Base-by-base conservation (phyloP, 2,113 vertebrate genomes). In the Ceuthmochares aereus region DNA sequence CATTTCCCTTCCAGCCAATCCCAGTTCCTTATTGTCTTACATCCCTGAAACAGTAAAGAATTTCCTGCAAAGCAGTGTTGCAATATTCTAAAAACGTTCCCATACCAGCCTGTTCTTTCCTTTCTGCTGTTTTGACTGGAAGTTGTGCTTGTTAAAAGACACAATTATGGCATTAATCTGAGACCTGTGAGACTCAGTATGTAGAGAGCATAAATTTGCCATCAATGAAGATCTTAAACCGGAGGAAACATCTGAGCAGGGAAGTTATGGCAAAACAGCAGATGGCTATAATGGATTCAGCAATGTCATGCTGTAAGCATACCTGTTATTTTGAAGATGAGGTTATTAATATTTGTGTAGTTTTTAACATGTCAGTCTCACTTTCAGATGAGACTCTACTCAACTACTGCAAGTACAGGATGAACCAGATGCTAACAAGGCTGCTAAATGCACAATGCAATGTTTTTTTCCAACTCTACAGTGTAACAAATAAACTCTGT, bases 31-130 rank as follows among this genome's bases (percentile, higher is more conserved):
- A 11, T 56, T 72, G 67, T 64, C 62, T 47, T 6, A 29, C 43
- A 42, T 22, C 52, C 92, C 26, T 56, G 62, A 82, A 82, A 40
- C 6, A 82, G 43, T 32, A 81, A 92, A 64, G 43, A 19, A 60
- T 72, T 80, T 63, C 45, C 36, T 45, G n/a, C 0, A 0, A 45
- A 64, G 27, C 27, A 26, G 14, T 14, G 34, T 26, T 36, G 74
- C 58, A 74, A 34, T 68, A 59, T 86, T 69, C 86, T 36, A 22
- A 49, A 59, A 89, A 47, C 3, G 14, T 52, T 74, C 69, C 43
- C 63, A 11, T 52, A 20, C 14, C 1, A 12, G 42, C 16, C 37
- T 63, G 36, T 10, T 26, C 34, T 60, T 26, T 92, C 51, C 40
- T 49, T 23, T 49, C 15, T 32, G 14, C 9, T 60, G 23, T 73